These are phyloP conservation scores for Hypomecis atomaria DNA, from an alignment of 2,888 invertebrate genomes.

Conservation along the genomic window DNA sequence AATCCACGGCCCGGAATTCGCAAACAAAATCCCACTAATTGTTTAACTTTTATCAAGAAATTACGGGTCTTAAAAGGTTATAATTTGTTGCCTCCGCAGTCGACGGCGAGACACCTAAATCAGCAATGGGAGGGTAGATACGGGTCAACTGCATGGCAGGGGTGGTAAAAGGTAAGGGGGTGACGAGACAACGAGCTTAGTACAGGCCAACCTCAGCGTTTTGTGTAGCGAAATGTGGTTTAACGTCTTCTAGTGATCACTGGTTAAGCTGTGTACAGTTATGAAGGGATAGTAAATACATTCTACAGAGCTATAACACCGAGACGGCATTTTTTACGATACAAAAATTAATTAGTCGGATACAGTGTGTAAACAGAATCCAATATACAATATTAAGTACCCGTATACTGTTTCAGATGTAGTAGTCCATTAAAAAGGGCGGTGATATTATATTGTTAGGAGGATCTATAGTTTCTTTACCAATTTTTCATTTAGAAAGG, in stretches of 20 bases:
- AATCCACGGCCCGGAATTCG: conserved; percentile 28
- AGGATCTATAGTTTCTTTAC: no score
- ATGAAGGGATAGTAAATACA: not conserved
- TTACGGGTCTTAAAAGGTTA: conserved; percentile 62
- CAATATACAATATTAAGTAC: no score
- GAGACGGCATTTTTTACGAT: no score
- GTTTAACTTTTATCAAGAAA: conserved; percentile 46
- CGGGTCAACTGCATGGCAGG: conserved; percentile 62
- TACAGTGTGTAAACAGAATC: no score
- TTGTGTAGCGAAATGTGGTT: conserved; percentile 48
- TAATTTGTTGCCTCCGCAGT: conserved; percentile 62
- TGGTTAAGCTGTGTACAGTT: conserved; percentile 7
- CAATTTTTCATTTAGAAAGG: no score
- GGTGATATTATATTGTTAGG: no score
- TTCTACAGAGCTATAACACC: no score
- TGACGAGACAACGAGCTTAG: conserved; percentile 48
- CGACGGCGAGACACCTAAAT: conserved; percentile 55
- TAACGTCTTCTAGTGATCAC: conserved; percentile 25
- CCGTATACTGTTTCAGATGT: no score
- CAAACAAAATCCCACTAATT: conserved; percentile 41
- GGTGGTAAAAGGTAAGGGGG: conserved; percentile 39
- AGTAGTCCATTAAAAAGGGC: no score
- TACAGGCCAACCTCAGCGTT: conserved; percentile 49
- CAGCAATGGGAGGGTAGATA: conserved; percentile 51
- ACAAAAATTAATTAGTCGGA: no score